phyloP scores from a whole-genome alignment of 2,888 invertebrate genomes.

The Marronus borbonicus region DNA sequence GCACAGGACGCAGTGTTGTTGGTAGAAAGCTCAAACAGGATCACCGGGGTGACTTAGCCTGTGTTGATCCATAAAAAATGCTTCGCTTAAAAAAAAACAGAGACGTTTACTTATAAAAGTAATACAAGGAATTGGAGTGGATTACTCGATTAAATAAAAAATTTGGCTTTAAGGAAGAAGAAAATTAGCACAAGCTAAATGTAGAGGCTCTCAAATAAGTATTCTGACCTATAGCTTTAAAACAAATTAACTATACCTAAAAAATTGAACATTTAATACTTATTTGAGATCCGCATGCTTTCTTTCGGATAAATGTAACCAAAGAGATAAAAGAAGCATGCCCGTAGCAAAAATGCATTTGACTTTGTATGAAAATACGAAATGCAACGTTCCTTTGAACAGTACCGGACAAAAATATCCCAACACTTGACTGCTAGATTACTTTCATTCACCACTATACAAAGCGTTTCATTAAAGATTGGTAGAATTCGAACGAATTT shows the following conservation, averaged over 20 bases:
- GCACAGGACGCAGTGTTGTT: background rate
- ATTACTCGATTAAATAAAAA: background rate
- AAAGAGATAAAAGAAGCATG: constrained; percentile 58
- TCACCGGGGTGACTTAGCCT: constrained; percentile 12
- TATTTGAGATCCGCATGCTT: constrained; percentile 1
- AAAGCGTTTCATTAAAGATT: background rate
- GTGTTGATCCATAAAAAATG: constrained; percentile 12
- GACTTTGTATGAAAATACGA: constrained; percentile 66
- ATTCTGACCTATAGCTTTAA: constrained; percentile 32
- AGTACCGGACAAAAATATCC: background rate
- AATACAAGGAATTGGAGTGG: constrained; percentile 9
- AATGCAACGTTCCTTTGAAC: background rate
- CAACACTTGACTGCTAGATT: background rate
- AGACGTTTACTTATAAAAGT: background rate
- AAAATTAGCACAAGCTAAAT: background rate
- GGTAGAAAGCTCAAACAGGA: background rate
- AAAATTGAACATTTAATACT: constrained; percentile 21
- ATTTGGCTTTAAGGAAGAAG: background rate
- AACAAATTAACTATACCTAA: background rate
- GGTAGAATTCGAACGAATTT: background rate
- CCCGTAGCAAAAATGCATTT: constrained; percentile 64
- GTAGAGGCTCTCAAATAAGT: constrained; percentile 21
- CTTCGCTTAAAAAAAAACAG: constrained; percentile 9
- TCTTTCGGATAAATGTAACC: constrained; percentile 30
- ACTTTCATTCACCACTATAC: background rate